A percentile compares a stretch with the other conserved stretches of the same genome.
Conservation (phyloP, 1,140 invertebrate genomes). For the Anagrus nilaparvatae region DNA sequence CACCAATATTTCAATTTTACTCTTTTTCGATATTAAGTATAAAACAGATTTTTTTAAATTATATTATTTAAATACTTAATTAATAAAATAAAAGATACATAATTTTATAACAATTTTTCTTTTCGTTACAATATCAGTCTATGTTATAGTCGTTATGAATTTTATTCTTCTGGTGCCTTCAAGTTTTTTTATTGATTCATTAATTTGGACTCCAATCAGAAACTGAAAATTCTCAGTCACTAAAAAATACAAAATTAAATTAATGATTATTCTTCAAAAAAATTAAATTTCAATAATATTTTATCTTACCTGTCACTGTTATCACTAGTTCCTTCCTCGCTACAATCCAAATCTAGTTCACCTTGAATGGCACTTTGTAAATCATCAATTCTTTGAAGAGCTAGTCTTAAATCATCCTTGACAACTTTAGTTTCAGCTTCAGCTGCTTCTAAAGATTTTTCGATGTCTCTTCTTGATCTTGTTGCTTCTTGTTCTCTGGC, state of each 20-base stretch:
- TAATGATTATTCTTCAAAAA: constrained; percentile 4
- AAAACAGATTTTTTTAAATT: too few species aligned
- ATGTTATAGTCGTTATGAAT: too few species aligned
- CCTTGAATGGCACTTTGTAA: constrained; percentile 76
- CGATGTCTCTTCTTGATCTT: constrained; percentile 57
- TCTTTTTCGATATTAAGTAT: too few species aligned
- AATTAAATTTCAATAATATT: too few species aligned
- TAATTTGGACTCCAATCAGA: background rate
- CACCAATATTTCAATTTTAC: too few species aligned
- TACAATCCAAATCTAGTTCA: constrained; percentile 50
- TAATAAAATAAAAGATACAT: too few species aligned
- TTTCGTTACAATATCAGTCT: too few species aligned
- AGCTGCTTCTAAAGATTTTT: constrained; percentile 56
- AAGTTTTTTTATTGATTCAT: too few species aligned
- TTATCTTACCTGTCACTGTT: constrained; percentile 54
- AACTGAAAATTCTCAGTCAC: background rate
- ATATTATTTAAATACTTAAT: too few species aligned
- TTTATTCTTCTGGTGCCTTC: too few species aligned
- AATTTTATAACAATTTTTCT: too few species aligned
- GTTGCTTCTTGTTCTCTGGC: constrained; percentile 61
- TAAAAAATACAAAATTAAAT: constrained; percentile 2
- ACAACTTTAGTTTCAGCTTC: constrained; percentile 54
- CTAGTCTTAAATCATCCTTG: constrained; percentile 64
- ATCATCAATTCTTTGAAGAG: constrained; percentile 74
- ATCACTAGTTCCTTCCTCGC: constrained; percentile 47